These are phyloP conservation scores for Bradypus variegatus DNA, from an alignment of 2,797 vertebrate species.

Conservation along the genomic window DNA sequence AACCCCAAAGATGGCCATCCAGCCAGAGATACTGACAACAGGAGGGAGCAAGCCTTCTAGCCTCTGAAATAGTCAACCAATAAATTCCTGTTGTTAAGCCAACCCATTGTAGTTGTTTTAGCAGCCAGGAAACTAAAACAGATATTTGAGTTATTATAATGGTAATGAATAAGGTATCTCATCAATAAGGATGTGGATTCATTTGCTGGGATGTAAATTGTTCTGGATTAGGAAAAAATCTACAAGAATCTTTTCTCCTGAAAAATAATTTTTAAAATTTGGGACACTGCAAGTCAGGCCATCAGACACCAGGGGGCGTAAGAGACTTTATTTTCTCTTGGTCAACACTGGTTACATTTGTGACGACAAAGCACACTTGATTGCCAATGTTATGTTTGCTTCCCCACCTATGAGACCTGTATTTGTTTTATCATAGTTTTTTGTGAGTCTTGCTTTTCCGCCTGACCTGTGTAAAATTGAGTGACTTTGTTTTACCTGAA, in stretches of 20 bases:
- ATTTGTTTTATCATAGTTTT: not conserved
- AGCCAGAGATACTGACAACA: too few relatives aligned
- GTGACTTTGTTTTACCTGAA: not conserved
- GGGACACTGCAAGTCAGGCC: not conserved
- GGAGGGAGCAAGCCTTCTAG: too few relatives aligned
- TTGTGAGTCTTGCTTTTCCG: not conserved
- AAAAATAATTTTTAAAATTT: not conserved
- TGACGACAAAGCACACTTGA: not conserved
- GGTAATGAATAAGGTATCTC: not conserved
- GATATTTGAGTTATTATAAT: not conserved
- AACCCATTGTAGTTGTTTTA: too few relatives aligned
- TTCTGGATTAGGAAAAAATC: not conserved
- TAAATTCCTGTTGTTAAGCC: too few relatives aligned
- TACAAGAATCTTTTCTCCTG: not conserved
- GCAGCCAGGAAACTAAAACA: too few relatives aligned
- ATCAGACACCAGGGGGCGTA: slow-evolving; percentile 2
- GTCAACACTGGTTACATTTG: accelerated
- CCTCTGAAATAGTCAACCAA: too few relatives aligned
- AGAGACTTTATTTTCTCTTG: not conserved
- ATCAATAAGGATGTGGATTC: not conserved
- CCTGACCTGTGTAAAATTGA: not conserved
- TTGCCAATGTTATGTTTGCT: not conserved
- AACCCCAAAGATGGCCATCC: too few relatives aligned
- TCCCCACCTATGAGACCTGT: not conserved
- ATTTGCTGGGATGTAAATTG: not conserved